phyloP scores from a whole-genome alignment of 2,113 vertebrate genomes.

The Myrmophylax atrothorax region DNA sequence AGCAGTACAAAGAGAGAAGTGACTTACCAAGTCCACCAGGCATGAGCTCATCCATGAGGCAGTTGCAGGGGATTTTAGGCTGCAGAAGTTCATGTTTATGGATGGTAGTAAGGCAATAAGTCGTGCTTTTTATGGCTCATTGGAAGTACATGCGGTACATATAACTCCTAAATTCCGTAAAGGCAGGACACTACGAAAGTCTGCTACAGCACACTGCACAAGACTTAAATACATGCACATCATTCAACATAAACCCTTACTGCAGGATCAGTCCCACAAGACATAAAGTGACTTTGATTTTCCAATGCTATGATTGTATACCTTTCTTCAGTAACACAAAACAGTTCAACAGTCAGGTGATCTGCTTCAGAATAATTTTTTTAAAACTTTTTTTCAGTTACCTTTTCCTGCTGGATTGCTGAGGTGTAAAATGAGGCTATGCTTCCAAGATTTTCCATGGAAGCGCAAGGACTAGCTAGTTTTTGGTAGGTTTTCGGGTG shows the following conservation, averaged over 20 bases:
- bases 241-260: neutral
- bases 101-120: neutral
- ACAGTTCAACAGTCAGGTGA: neutral
- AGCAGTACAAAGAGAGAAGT: neutral
- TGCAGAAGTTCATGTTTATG: neutral
- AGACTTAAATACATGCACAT: neutral
- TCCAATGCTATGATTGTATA: neutral
- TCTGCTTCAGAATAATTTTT: neutral
- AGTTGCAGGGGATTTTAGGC: neutral
- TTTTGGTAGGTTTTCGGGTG: neutral
- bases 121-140: neutral
- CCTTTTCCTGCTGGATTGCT: neutral
- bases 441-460: neutral
- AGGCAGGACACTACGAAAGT: neutral
- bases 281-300: neutral
- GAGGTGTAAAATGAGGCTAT: neutral
- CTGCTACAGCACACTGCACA: accelerated
- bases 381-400: neutral
- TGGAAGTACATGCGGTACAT: neutral
- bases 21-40: neutral
- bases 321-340: neutral
- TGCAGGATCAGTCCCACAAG: neutral
- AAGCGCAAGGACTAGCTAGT: neutral
- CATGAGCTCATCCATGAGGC: neutral
- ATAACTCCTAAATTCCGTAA: neutral